Evolutionary conservation across 2,797 vertebrate genomes (phyloP), one percentile per base, ranked within the genome.

Genomic region (Coilia nasus): DNA sequence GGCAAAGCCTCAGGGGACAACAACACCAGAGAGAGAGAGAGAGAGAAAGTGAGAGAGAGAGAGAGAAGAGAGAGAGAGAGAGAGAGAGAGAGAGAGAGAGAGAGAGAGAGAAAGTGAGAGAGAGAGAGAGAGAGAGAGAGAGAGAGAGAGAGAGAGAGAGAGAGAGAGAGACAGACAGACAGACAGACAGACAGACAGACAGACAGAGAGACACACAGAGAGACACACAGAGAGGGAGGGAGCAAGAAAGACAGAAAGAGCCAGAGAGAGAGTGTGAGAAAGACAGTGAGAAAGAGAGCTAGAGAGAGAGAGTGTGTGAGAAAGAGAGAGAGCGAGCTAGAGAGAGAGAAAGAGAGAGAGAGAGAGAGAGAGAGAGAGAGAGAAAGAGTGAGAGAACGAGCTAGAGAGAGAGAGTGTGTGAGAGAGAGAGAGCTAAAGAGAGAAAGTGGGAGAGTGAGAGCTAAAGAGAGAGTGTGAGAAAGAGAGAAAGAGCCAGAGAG

Each of bases 1-100:
- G 85, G 62, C 82, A 71, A 31, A 0, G 54, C 86, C 88, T 87
- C 89, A 83, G 85, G 88, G 87, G 89, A 87, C 82, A 57, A 10
- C 64, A 83, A 84, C 64, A 35, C 64, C 25, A 78, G 81, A 83
- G 67, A 83, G 60, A 87, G 11, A 67, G 23, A 67, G 60, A 25
- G 60, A 21, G 17, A 19, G 17, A 59, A 21, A 59, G 57, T 21
- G 17, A 3, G 17, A 21, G 57, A 59, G 57, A 21, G 57, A 21
- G 57, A 59, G 56, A 17, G 56, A 17, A 17, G 6, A 59, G 56
- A 59, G 56, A 71, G 84, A 85, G 84, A 62, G 82, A 60, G 78
- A 86, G 85, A 87, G 86, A 86, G 82, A 35, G 59, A 10, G 21
- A 60, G 60, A 71, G 31, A 6, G 19, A 60, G 82, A 84, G 83